Percentiles rank a stretch among this genome's conserved stretches.
Evolutionary conservation across 2,797 vertebrate genomes (phyloP).

Genomic region (Macropodus opercularis): DNA sequence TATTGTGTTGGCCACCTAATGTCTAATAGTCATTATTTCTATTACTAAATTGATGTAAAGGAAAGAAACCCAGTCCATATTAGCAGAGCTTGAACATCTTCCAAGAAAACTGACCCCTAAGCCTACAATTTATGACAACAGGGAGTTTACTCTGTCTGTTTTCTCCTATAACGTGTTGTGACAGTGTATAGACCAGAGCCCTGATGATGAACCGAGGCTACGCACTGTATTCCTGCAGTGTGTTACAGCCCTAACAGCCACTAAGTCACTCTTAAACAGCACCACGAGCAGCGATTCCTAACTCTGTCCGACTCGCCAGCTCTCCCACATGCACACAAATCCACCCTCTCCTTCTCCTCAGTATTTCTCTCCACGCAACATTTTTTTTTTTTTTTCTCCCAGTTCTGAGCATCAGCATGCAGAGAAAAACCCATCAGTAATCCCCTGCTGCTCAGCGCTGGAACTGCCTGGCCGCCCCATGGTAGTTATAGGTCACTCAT

Average conservation of each 20-base stretch:
- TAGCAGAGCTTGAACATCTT: not conserved
- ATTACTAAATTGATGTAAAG: slow-evolving; percentile 2
- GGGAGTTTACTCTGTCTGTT: slow-evolving; percentile 8
- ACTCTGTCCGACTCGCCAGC: slow-evolving; percentile 14
- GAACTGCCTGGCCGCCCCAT: slow-evolving; percentile 54
- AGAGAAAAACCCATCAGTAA: slow-evolving; percentile 68
- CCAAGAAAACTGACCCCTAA: slow-evolving; percentile 4
- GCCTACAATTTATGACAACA: slow-evolving; percentile 24
- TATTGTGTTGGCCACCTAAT: no score
- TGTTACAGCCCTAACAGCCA: slow-evolving; percentile 36
- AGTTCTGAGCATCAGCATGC: slow-evolving; percentile 57
- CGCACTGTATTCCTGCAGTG: slow-evolving; percentile 25
- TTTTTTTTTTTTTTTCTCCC: slow-evolving; percentile 6
- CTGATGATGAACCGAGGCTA: slow-evolving; percentile 31
- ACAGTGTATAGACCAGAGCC: slow-evolving; percentile 4
- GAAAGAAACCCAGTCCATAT: not conserved
- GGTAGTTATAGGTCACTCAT: slow-evolving; percentile 56
- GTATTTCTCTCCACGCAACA: slow-evolving; percentile 35
- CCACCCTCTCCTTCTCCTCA: slow-evolving; percentile 18
- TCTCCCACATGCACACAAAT: slow-evolving; percentile 19
- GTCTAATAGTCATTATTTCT: no score
- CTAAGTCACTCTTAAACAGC: slow-evolving; percentile 57
- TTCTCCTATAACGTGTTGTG: slow-evolving; percentile 10
- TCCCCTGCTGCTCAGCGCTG: slow-evolving; percentile 60
- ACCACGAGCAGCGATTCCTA: slow-evolving; percentile 32